Conservation (phyloP, 2,113 vertebrate species). For the Eleginops maclovinus region DNA sequence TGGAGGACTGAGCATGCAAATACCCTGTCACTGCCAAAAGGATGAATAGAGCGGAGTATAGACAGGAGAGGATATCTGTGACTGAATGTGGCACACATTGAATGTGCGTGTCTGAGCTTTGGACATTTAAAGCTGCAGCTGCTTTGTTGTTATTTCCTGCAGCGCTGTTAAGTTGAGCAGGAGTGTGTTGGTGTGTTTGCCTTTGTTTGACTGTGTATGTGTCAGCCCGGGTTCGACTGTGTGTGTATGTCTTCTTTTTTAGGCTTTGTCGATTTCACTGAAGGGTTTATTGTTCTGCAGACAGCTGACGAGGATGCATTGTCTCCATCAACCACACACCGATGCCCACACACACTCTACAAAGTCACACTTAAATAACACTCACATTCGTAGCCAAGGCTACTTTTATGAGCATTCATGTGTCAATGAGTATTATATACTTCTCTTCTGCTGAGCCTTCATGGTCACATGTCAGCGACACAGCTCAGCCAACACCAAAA, state of each 20-base stretch:
- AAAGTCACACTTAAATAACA: conserved; percentile 38
- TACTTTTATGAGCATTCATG: conserved; percentile 31
- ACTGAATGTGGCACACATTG: conserved; percentile 18
- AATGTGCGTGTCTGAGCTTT: conserved; percentile 38
- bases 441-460: conserved; percentile 9
- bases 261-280: conserved; percentile 35
- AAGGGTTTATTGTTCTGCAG: conserved; percentile 55
- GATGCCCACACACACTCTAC: conserved; percentile 34
- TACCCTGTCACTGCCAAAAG: conserved; percentile 16
- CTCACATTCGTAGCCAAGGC: conserved; percentile 9
- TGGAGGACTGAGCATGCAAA: conserved; percentile 33
- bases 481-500: conserved; percentile 37
- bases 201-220: not conserved
- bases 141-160: conserved; percentile 66
- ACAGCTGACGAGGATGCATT: conserved; percentile 62
- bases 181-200: conserved; percentile 6
- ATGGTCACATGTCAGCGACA: conserved; percentile 2
- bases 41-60: conserved; percentile 2
- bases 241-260: conserved; percentile 18
- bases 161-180: conserved; percentile 44
- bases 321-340: conserved; percentile 29
- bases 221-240: not conserved
- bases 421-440: conserved; percentile 41
- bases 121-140: conserved; percentile 28
- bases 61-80: conserved; percentile 43